Evolutionary conservation across 2,113 vertebrate species (phyloP).

Genomic region (Paraplagusia blochii): DNA sequence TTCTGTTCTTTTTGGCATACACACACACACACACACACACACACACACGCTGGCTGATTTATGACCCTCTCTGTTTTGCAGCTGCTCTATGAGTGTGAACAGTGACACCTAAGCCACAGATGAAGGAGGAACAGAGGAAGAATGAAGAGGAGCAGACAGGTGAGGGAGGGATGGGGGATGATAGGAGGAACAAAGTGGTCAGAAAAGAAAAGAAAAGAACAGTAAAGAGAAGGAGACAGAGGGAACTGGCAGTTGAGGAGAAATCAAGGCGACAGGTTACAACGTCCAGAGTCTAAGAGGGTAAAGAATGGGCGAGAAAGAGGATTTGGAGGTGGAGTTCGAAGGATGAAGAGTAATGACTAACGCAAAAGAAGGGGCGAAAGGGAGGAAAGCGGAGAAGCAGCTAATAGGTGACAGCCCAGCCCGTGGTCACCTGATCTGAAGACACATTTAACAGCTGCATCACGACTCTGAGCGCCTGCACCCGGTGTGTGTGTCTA

Average conservation of each 20-base stretch:
- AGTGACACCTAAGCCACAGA: conserved; percentile 19
- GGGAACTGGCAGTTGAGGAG: no score
- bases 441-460: conserved; percentile 41
- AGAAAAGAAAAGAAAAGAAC: background rate
- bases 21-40: conserved; percentile 9
- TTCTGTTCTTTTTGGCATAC: no score
- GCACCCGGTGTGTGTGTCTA: conserved; percentile 20
- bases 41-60: conserved; percentile 37
- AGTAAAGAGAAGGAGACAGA: background rate
- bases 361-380: conserved; percentile 7
- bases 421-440: conserved; percentile 46
- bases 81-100: conserved; percentile 33
- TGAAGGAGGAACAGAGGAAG: background rate
- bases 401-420: conserved; percentile 40
- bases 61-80: conserved; percentile 30
- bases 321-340: no score
- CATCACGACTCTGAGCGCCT: conserved; percentile 30
- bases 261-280: background rate
- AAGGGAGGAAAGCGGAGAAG: conserved; percentile 28
- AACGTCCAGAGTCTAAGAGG: background rate
- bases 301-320: no score
- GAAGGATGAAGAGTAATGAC: background rate
- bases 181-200: background rate
- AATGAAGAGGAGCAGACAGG: background rate
- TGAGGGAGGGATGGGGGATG: background rate